Evolutionary conservation across 2,113 vertebrate genomes (phyloP).

Genomic region (Mus pahari): DNA sequence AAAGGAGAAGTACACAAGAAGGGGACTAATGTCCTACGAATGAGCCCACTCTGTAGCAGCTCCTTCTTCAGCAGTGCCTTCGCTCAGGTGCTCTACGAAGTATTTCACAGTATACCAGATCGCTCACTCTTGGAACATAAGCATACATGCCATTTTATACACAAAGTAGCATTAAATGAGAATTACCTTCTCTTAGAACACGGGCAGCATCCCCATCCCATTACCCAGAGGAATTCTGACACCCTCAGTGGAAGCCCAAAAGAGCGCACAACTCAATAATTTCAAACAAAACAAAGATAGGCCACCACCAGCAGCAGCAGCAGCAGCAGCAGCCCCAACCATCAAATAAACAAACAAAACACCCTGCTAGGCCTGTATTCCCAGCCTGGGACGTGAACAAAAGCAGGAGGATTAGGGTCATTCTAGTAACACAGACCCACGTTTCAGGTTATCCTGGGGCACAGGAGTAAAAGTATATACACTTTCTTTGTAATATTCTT

Average conservation of each 20-base stretch:
- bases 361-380: not conserved
- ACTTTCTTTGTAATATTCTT: not conserved
- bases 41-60: not conserved
- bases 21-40: not conserved
- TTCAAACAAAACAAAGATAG: not conserved
- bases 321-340: not conserved
- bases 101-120: not conserved
- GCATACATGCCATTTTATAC: not conserved
- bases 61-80: not conserved
- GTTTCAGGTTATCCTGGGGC: not conserved
- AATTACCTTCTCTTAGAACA: slow-evolving; percentile 36
- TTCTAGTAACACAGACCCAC: not conserved
- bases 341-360: not conserved
- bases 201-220: not conserved
- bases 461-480: not conserved
- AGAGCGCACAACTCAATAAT: not conserved
- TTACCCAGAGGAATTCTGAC: not conserved
- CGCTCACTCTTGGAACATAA: not conserved
- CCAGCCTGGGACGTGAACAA: not conserved
- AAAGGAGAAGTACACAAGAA: not conserved
- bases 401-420: not conserved
- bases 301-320: not conserved
- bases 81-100: not conserved
- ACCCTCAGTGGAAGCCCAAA: not conserved
- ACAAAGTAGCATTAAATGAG: not conserved